Evolutionary conservation across 2,888 invertebrate species (phyloP).

Genomic region (Eupithecia insigniata): DNA sequence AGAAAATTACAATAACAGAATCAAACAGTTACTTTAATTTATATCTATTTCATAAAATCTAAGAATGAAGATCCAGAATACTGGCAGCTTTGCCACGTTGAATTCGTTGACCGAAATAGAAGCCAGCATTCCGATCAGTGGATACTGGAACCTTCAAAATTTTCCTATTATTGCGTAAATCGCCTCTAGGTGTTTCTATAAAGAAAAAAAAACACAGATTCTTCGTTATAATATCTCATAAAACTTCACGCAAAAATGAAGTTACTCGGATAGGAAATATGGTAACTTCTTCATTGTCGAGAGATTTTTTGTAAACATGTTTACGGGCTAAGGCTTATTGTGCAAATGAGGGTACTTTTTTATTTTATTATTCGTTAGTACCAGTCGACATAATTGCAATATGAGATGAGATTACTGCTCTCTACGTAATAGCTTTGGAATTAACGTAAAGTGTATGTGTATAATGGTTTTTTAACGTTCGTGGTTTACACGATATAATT

Average conservation of each 20-base stretch:
- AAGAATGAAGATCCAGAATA: too few relatives aligned
- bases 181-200: constrained; percentile 14
- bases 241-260: constrained; percentile 14
- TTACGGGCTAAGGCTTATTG: constrained; percentile 48
- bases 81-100: too few relatives aligned
- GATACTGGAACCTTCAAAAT: background rate
- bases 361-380: constrained; percentile 39
- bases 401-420: constrained; percentile 30
- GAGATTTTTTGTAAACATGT: constrained; percentile 54
- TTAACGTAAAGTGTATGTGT: constrained; percentile 7
- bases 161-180: background rate
- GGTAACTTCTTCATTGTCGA: constrained; percentile 19
- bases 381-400: constrained; percentile 41
- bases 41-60: too few relatives aligned
- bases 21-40: too few relatives aligned
- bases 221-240: constrained; percentile 10
- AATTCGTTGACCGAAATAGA: too few relatives aligned
- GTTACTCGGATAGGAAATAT: constrained; percentile 6
- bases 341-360: constrained; percentile 48
- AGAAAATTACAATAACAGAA: too few relatives aligned
- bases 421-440: constrained; percentile 15
- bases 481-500: background rate
- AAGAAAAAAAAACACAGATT: constrained; percentile 39
- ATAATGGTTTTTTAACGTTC: background rate
- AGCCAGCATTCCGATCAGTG: too few relatives aligned